Conservation (phyloP, 1,140 invertebrate genomes). For the Tetraneura akinire region DNA sequence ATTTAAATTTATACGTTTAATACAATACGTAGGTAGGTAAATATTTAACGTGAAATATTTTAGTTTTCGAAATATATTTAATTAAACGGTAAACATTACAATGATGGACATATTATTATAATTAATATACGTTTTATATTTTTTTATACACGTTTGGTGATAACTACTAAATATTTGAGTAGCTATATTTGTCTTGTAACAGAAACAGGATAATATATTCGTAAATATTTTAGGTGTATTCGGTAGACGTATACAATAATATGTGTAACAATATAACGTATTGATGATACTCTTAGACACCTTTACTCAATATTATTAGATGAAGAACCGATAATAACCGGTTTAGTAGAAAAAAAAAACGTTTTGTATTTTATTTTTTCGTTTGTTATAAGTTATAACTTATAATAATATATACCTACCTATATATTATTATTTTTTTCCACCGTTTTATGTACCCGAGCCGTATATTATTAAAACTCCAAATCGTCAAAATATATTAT, state of each 20-base stretch:
- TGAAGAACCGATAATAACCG: constrained; percentile 29
- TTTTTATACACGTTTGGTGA: too few species aligned
- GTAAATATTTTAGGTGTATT: neutral
- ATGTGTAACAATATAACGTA: neutral
- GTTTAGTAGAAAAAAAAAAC: neutral
- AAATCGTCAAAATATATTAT: too few species aligned
- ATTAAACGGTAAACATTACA: too few species aligned
- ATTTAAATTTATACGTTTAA: too few species aligned
- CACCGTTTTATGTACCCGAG: neutral
- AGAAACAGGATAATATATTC: constrained; percentile 21
- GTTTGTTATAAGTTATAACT: too few species aligned
- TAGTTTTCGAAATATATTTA: too few species aligned
- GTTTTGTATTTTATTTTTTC: constrained; percentile 8
- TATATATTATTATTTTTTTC: constrained; percentile 12
- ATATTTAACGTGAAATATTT: too few species aligned
- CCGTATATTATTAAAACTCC: neutral
- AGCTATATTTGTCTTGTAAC: neutral
- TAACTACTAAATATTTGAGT: too few species aligned
- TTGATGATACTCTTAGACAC: constrained; percentile 13
- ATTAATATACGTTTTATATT: too few species aligned
- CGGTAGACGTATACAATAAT: neutral
- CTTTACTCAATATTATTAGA: neutral
- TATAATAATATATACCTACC: too few species aligned
- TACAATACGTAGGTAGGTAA: too few species aligned
- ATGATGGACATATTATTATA: too few species aligned